These are phyloP conservation scores for Dryomyza anilis DNA, from an alignment of 2,888 invertebrate genomes.

Conservation along the genomic window DNA sequence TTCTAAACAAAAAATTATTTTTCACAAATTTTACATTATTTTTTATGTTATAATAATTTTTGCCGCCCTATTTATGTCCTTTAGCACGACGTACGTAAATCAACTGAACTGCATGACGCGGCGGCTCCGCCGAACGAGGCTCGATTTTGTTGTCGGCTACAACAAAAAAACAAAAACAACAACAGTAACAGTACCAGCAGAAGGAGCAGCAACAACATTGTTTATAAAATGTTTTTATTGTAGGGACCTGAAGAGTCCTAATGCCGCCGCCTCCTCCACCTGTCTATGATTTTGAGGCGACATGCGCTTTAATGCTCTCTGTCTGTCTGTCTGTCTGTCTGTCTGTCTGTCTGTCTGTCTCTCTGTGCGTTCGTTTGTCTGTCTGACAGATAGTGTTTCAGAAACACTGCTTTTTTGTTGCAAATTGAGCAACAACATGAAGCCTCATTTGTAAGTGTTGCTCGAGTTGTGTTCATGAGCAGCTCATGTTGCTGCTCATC, in stretches of 20 bases:
- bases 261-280: too few species aligned
- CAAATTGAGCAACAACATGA: background rate
- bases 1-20: too few species aligned
- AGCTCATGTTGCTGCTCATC: too few species aligned
- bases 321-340: conserved; percentile 9
- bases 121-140: background rate
- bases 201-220: background rate
- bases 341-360: background rate
- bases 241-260: too few species aligned
- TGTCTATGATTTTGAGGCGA: too few species aligned
- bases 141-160: background rate
- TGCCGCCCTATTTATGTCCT: background rate
- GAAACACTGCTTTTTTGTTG: background rate
- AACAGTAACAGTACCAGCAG: background rate
- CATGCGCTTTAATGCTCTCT: background rate
- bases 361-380: background rate
- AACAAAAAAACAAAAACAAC: background rate
- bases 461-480: too few species aligned
- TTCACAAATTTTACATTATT: background rate
- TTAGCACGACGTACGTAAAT: conserved; percentile 13
- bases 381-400: background rate
- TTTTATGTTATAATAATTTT: background rate
- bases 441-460: too few species aligned
- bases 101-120: conserved; percentile 30
- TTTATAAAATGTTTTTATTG: too few species aligned